Base-by-base conservation (phyloP, 1,140 invertebrate genomes). In the Thalassaphorura encarpata region DNA sequence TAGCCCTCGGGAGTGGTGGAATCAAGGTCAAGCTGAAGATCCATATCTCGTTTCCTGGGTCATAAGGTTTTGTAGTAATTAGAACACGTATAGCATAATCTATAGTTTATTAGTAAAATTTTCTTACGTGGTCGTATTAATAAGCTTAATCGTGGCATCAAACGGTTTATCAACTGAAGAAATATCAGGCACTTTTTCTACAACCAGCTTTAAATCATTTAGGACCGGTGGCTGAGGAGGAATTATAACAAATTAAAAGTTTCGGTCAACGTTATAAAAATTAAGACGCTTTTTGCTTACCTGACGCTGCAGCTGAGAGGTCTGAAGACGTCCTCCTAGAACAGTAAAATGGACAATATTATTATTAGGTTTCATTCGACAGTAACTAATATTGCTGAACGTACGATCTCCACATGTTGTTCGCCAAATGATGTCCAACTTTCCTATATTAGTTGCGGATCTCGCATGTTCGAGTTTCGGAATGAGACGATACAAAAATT, bases 351-450 rank as follows among this genome's bases (percentile, higher is more conserved):
- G n/a, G n/a, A n/a, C n/a, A n/a, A n/a, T n/a, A n/a, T n/a, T n/a
- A n/a, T n/a, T n/a, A n/a, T n/a, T n/a, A n/a, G n/a, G n/a, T n/a
- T n/a, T n/a, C n/a, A n/a, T n/a, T n/a, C n/a, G n/a, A n/a, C n/a
- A n/a, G n/a, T n/a, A n/a, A n/a, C n/a, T n/a, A n/a, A n/a, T n/a
- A n/a, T n/a, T n/a, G n/a, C n/a, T n/a, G n/a, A n/a, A n/a, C n/a
- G n/a, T n/a, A n/a, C 87, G 83, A 73, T 97, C 94, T 8, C 94
- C 95, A 59, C 97, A 80, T 74, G 91, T 89, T 39, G 89, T 92
- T 68, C 91, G 80, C 96, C 96, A 99, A 4, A 94, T 85, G 69
- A 99, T 97, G 73, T 98, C 94, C 21, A 97, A 73, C 74, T 97
- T 97, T 1, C 94, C 94, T 67, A 97, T 92, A 71, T 87, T 90